Evolutionary conservation across 1,140 invertebrate species (phyloP).

Genomic region (Mizuhopecten yessoensis): DNA sequence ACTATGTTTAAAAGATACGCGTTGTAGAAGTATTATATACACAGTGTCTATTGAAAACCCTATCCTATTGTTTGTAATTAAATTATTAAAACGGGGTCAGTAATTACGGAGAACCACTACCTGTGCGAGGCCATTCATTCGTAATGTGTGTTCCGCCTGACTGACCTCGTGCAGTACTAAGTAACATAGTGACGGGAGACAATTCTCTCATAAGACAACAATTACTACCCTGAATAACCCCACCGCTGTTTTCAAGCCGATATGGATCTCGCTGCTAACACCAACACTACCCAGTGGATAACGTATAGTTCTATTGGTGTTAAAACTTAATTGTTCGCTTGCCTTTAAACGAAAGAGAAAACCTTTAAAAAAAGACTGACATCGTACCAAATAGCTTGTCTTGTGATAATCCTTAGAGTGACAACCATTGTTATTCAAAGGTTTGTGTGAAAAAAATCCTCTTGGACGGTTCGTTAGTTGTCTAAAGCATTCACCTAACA

Average conservation of each 20-base stretch:
- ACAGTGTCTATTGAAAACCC: conserved; percentile 1
- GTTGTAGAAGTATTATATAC: background rate
- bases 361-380: background rate
- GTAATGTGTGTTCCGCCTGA: background rate
- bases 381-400: background rate
- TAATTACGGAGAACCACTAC: conserved; percentile 30
- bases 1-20: background rate
- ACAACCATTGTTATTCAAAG: conserved; percentile 13
- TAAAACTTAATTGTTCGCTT: background rate
- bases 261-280: background rate
- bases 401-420: background rate
- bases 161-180: background rate
- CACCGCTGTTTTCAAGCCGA: background rate
- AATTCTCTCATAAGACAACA: background rate
- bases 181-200: background rate
- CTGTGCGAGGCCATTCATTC: background rate
- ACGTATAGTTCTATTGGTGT: background rate
- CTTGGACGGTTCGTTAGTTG: background rate
- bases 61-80: background rate
- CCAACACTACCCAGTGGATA: background rate
- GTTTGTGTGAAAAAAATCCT: conserved; percentile 24
- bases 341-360: conserved; percentile 28
- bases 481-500: background rate
- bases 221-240: conserved; percentile 7
- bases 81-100: conserved; percentile 27